A percentile compares a stretch with the other conserved stretches of the same genome.
Evolutionary conservation across 2,888 invertebrate species (phyloP).

Genomic region (Hermaeophaga mercurialis): DNA sequence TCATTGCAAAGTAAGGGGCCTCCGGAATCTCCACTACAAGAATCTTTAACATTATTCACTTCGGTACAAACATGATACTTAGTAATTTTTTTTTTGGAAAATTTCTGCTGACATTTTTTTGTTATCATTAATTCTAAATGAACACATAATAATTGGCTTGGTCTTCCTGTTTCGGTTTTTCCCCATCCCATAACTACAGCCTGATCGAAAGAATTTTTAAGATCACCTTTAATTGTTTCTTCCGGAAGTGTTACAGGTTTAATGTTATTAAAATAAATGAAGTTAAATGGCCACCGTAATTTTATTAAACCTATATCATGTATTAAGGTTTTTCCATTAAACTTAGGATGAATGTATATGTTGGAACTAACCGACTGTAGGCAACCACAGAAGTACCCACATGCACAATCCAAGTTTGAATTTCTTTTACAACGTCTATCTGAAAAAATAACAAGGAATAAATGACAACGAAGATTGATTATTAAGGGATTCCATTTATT

Average conservation of each 20-base stretch:
- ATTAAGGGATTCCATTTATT: too few species aligned
- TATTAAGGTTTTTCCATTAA: neutral
- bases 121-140: neutral
- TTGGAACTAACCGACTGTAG: neutral
- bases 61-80: neutral
- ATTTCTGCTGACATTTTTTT: too few species aligned
- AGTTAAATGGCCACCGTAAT: neutral
- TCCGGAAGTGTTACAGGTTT: neutral
- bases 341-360: neutral
- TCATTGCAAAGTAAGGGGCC: conserved; percentile 27
- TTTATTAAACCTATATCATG: neutral
- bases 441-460: too few species aligned
- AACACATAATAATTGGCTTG: neutral
- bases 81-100: too few species aligned
- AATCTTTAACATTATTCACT: conserved; percentile 12
- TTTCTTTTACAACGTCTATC: too few species aligned
- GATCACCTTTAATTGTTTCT: neutral
- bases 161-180: neutral
- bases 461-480: too few species aligned
- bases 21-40: conserved; percentile 28
- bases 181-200: neutral
- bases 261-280: too few species aligned
- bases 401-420: too few species aligned
- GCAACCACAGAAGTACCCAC: neutral
- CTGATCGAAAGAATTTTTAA: neutral